Conservation (phyloP, 2,113 vertebrate genomes). For the Percina caprodes region DNA sequence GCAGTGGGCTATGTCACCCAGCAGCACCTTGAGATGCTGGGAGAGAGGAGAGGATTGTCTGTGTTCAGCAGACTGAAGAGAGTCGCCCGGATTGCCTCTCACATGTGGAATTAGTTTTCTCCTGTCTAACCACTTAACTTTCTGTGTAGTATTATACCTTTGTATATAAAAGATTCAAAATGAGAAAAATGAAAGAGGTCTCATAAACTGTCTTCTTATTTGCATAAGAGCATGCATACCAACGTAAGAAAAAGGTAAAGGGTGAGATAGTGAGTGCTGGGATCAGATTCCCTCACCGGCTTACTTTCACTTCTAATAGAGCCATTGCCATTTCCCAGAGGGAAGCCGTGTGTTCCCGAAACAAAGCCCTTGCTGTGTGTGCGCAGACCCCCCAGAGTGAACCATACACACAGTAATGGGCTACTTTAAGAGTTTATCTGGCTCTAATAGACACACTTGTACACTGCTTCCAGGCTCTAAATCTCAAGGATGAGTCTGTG, state of each 20-base stretch:
- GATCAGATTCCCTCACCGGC: constrained; percentile 70
- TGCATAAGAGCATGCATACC: background rate
- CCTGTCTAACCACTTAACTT: constrained; percentile 32
- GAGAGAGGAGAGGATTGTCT: constrained; percentile 64
- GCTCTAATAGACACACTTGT: constrained; percentile 71
- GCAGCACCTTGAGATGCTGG: constrained; percentile 47
- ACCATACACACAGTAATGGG: constrained; percentile 61
- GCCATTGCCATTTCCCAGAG: constrained; percentile 65
- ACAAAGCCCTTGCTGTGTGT: constrained; percentile 75
- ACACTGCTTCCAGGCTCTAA: constrained; percentile 60
- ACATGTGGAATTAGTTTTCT: constrained; percentile 1
- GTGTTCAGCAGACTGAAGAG: constrained; percentile 65
- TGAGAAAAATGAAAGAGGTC: constrained; percentile 1
- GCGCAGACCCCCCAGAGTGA: constrained; percentile 75
- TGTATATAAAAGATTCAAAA: constrained; percentile 14
- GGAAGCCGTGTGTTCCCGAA: constrained; percentile 53
- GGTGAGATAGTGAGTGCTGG: constrained; percentile 40
- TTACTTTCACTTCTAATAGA: constrained; percentile 78
- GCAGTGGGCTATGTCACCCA: constrained; percentile 36
- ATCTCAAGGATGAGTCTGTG: constrained; percentile 61
- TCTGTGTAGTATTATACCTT: constrained; percentile 3
- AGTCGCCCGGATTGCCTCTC: constrained; percentile 30
- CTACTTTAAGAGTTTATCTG: constrained; percentile 74
- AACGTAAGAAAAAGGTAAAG: constrained; percentile 18
- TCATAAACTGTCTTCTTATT: constrained; percentile 7